A percentile compares a stretch with the other conserved stretches of the same genome.
phyloP scores from a whole-genome alignment of 1,140 invertebrate genomes.

The Brachionus rotundiformis region DNA sequence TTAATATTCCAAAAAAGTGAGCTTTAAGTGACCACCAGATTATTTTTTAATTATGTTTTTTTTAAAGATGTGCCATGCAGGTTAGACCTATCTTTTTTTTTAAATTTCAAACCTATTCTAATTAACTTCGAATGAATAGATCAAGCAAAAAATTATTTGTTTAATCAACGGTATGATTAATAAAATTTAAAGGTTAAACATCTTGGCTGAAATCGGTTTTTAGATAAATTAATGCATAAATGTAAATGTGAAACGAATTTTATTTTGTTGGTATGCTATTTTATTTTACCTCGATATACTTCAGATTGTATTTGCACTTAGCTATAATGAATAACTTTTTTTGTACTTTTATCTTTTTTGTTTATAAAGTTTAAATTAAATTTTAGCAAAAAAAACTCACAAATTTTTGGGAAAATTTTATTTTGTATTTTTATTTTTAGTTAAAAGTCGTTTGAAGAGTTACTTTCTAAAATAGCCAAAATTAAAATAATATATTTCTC shows the following conservation, averaged over 20 bases:
- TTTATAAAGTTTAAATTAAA: too few species aligned
- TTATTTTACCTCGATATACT: too few species aligned
- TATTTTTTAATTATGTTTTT: neutral
- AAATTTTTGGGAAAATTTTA: too few species aligned
- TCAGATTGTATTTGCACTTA: too few species aligned
- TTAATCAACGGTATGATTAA: neutral
- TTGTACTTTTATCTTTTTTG: too few species aligned
- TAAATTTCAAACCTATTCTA: neutral
- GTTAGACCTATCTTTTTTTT: neutral
- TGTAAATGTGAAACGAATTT: neutral
- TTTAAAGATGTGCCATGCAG: constrained; percentile 1
- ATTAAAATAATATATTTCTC: neutral
- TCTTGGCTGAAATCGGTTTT: neutral
- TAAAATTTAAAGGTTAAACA: neutral
- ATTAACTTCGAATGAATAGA: neutral
- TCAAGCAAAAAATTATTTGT: neutral
- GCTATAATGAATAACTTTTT: too few species aligned
- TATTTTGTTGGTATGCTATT: too few species aligned
- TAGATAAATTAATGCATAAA: neutral
- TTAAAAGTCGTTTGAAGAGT: too few species aligned
- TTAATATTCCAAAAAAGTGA: neutral
- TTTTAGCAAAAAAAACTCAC: too few species aligned
- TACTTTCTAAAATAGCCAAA: neutral
- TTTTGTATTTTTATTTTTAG: too few species aligned
- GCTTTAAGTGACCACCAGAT: neutral